Evolutionary conservation across 2,888 invertebrate species (phyloP).

Genomic region (Encarsia formosa): DNA sequence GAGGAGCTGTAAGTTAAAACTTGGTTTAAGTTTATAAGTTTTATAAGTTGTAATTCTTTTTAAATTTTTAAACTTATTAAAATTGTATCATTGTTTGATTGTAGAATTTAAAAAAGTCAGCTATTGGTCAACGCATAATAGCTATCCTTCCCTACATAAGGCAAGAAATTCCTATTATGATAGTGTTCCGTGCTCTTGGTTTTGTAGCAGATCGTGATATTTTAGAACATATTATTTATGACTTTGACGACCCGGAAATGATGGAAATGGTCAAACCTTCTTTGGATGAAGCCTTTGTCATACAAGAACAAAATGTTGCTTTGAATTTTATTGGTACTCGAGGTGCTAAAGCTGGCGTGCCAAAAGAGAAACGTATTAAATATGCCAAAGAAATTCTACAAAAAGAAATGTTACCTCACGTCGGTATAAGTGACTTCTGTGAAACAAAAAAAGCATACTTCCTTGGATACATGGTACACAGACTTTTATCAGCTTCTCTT

Average conservation of each 20-base stretch:
- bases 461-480: constrained; percentile 98
- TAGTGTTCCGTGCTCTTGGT: constrained; percentile 97
- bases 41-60: neutral
- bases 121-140: constrained; percentile 97
- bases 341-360: constrained; percentile 96
- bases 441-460: constrained; percentile 99
- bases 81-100: constrained; percentile 3
- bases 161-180: constrained; percentile 99
- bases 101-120: constrained; percentile 90
- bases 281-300: constrained; percentile 97
- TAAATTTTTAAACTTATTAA: neutral
- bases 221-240: constrained; percentile 98
- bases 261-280: constrained; percentile 99
- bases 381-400: constrained; percentile 99
- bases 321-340: constrained; percentile 97
- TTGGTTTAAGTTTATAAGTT: neutral
- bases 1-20: constrained; percentile 65
- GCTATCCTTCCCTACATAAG: constrained; percentile 98
- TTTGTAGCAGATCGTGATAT: constrained; percentile 99
- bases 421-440: constrained; percentile 98
- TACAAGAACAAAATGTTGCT: constrained; percentile 98
- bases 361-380: constrained; percentile 97
- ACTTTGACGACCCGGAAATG: constrained; percentile 99
- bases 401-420: constrained; percentile 99
- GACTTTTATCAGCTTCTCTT: constrained; percentile 86